phyloP scores from a whole-genome alignment of 2,888 invertebrate genomes.

The Pharmacophagus antenor region DNA sequence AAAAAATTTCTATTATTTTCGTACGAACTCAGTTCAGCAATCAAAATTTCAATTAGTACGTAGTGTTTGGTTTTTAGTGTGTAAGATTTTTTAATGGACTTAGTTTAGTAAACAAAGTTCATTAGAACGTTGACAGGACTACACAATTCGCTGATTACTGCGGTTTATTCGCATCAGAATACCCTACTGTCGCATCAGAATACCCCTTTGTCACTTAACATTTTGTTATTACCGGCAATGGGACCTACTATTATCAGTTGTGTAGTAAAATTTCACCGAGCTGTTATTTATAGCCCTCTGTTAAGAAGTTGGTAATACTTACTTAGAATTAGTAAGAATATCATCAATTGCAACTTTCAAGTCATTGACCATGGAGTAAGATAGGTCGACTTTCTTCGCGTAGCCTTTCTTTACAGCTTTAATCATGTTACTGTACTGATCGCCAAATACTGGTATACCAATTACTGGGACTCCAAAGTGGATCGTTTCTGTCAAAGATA shows the following conservation, averaged over 20 bases:
- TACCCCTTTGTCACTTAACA: too few species aligned
- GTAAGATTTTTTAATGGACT: neutral
- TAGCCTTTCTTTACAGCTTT: slow-evolving; percentile 50
- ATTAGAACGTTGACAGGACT: too few species aligned
- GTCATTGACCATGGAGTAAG: slow-evolving; percentile 40
- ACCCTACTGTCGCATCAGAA: too few species aligned
- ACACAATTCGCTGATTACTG: too few species aligned
- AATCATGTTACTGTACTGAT: slow-evolving; percentile 55
- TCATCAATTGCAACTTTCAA: slow-evolving; percentile 45
- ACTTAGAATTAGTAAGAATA: slow-evolving; percentile 44
- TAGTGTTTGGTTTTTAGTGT: too few species aligned
- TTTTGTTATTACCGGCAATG: too few species aligned
- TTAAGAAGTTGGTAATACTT: slow-evolving; percentile 31
- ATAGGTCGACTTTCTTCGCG: slow-evolving; percentile 43
- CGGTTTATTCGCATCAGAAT: too few species aligned
- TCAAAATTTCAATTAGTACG: too few species aligned
- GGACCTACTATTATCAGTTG: too few species aligned
- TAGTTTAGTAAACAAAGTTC: neutral
- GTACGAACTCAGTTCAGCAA: too few species aligned
- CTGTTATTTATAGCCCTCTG: neutral
- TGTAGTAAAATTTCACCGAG: neutral
- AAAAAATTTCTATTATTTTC: too few species aligned
- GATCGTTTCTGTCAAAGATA: slow-evolving; percentile 56
- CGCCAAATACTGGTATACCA: slow-evolving; percentile 59
- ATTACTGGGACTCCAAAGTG: slow-evolving; percentile 57